Evolutionary conservation across 2,113 vertebrate species (phyloP), one percentile per base, ranked within the genome.

Genomic region (Scartelaos histophorus): DNA sequence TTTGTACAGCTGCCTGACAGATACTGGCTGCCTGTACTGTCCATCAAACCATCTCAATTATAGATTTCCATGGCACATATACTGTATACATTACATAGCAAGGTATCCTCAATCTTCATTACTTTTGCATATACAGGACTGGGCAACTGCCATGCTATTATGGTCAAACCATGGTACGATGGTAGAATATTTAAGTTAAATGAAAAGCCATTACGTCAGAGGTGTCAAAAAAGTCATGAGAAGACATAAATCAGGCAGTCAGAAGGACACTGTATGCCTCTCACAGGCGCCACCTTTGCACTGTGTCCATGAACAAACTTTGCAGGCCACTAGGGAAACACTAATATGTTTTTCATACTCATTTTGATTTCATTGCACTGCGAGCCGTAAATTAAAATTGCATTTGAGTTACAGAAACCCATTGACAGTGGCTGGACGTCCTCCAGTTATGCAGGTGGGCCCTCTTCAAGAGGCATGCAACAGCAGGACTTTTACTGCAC

Each of bases 331-430:
- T 61, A 74, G 95, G 95, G 94, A 94, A 92, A 92, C 93, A 87
- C 93, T 95, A 69, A 94, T 94, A 95, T 96, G 94, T 94, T 96
- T 96, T 96, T 96, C 93, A 95, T 96, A 94, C 94, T 95, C 93
- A 94, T 96, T 97, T 95, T 95, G 93, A 95, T 95, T 96, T 95
- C 93, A 95, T 94, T 93, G 94, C 88, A 90, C 91, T 90, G 91
- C 93, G 73, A 92, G 93, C 86, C 87, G 88, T 93, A 93, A 91
- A 94, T 95, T 92, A 94, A 95, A 95, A 94, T 93, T 93, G 94
- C 92, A 83, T 90, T 91, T 91, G 89, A 88, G 93, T 95, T 94
- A 97, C 93, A 96, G 95, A 95, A 94, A 91, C 89, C 91, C 95
- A 95, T 96, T 97, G 94, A 96, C 94, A 93, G 93, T 88, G 90